phyloP scores from a whole-genome alignment of 2,797 vertebrate genomes.

The Gobionotothen gibberifrons region DNA sequence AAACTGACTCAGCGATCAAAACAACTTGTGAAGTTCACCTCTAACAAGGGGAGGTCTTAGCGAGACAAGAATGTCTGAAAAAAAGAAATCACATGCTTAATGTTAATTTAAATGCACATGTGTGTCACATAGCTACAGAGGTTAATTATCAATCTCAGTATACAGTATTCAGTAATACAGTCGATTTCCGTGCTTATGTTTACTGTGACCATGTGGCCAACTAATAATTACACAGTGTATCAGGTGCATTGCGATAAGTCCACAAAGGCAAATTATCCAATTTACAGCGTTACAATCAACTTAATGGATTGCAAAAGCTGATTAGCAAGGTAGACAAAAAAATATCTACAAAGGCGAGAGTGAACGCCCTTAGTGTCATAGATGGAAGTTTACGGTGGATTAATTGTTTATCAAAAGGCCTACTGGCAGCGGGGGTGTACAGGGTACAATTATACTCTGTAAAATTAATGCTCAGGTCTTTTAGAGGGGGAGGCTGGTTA shows the following conservation, averaged over 20 bases:
- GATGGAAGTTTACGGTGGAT: conserved; percentile 69
- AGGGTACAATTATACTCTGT: conserved; percentile 71
- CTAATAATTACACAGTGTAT: conserved; percentile 59
- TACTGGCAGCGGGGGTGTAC: conserved; percentile 51
- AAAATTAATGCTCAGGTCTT: conserved; percentile 54
- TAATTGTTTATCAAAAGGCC: conserved; percentile 71
- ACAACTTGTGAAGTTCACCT: conserved; percentile 80
- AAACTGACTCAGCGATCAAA: conserved; percentile 82
- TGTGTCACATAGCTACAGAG: conserved; percentile 12
- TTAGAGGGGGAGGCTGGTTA: conserved; percentile 5
- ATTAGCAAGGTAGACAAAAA: conserved; percentile 73
- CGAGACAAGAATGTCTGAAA: conserved; percentile 54
- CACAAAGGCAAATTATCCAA: conserved; percentile 64
- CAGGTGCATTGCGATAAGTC: conserved; percentile 51
- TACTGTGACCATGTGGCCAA: conserved; percentile 44
- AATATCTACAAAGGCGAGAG: conserved; percentile 47
- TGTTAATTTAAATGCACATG: conserved; percentile 49
- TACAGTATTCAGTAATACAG: not conserved
- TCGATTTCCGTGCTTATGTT: conserved; percentile 31
- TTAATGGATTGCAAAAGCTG: conserved; percentile 75
- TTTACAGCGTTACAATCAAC: conserved; percentile 72
- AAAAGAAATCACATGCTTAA: conserved; percentile 19
- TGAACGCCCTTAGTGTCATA: conserved; percentile 58
- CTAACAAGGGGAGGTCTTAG: conserved; percentile 70
- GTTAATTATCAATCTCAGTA: conserved; percentile 13